Percentiles rank a stretch among this genome's conserved stretches.
phyloP scores from a whole-genome alignment of 2,888 invertebrate species.

The Acanthoscelides obtectus region DNA sequence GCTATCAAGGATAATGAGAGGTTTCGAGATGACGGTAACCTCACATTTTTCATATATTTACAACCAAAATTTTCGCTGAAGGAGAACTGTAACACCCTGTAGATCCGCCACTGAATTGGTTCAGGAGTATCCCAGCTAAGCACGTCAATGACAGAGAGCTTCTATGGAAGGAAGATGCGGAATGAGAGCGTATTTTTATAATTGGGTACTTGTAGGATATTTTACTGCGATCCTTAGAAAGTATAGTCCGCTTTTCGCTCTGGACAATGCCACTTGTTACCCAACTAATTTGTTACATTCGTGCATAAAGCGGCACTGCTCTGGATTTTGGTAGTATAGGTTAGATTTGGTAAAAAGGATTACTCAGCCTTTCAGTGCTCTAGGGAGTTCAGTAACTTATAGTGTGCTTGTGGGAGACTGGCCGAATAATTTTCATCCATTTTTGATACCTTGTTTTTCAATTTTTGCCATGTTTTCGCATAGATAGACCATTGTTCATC shows the following conservation, averaged over 20 bases:
- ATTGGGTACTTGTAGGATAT: not conserved
- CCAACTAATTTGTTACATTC: not conserved
- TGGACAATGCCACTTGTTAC: not conserved
- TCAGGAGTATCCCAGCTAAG: not conserved
- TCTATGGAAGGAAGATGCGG: not conserved
- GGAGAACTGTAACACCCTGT: too few relatives aligned
- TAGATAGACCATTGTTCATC: too few relatives aligned
- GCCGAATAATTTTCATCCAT: too few relatives aligned
- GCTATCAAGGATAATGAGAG: too few relatives aligned
- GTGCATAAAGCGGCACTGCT: not conserved
- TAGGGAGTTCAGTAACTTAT: too few relatives aligned
- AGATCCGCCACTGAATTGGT: too few relatives aligned
- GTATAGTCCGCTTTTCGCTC: not conserved
- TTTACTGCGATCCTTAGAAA: not conserved
- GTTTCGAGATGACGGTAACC: too few relatives aligned
- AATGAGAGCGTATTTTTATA: not conserved
- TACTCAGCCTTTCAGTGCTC: not conserved
- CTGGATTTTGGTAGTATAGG: not conserved
- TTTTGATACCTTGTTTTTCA: too few relatives aligned
- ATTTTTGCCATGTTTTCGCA: too few relatives aligned
- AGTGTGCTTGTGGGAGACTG: too few relatives aligned
- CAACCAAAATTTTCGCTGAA: too few relatives aligned
- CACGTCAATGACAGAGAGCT: not conserved
- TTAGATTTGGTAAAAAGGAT: not conserved
- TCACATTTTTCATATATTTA: too few relatives aligned